These are phyloP conservation scores for Phaethornis superciliosus DNA, from an alignment of 2,113 vertebrate species.

Conservation along the genomic window DNA sequence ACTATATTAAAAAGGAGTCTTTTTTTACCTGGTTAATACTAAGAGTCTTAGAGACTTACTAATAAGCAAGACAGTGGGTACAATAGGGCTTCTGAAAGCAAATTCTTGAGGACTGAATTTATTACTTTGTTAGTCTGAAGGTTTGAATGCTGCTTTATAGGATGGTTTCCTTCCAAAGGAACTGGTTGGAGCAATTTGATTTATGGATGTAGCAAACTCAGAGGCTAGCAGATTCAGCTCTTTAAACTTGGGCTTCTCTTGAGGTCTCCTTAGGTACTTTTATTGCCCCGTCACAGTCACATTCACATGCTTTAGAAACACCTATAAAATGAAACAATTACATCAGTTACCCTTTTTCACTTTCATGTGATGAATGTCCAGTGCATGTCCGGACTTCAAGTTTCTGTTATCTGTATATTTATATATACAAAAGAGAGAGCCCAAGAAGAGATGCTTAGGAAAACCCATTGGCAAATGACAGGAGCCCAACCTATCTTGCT, in stretches of 20 bases:
- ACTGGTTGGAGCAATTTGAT: neutral
- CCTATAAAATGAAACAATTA: neutral
- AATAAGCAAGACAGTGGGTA: neutral
- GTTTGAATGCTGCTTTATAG: neutral
- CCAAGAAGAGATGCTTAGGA: fast-evolving
- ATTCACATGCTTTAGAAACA: neutral
- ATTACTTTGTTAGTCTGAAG: neutral
- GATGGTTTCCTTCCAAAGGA: neutral
- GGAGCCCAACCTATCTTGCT: neutral
- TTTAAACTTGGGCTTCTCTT: neutral
- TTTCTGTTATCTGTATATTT: fast-evolving
- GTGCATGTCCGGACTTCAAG: neutral
- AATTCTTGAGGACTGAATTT: neutral
- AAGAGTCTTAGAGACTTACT: neutral
- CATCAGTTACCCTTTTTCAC: neutral
- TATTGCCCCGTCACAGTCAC: neutral
- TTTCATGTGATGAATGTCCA: neutral
- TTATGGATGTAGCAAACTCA: neutral
- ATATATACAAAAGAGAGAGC: neutral
- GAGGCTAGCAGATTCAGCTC: neutral
- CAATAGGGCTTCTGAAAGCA: neutral
- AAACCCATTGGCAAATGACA: neutral
- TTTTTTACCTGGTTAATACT: neutral
- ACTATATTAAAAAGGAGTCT: neutral
- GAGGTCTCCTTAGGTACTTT: neutral